Conservation (phyloP, 2,113 vertebrate species). For the Thinocorus orbignyianus region DNA sequence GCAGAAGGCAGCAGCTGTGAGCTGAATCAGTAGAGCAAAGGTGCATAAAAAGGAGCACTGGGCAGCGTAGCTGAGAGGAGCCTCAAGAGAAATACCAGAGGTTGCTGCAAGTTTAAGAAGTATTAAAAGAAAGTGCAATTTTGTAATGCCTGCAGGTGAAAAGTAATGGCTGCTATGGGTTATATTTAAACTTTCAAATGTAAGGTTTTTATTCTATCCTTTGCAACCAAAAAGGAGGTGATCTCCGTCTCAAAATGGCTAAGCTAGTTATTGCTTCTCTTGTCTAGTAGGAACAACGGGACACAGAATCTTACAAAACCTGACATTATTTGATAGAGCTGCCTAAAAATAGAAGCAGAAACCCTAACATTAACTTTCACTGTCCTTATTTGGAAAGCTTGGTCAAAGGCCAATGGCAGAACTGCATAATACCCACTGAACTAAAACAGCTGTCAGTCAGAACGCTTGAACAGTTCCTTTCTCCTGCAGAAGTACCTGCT, state of each 20-base stretch:
- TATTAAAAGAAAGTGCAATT: not conserved
- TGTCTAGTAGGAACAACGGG: not conserved
- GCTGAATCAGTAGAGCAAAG: not conserved
- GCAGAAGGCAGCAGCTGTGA: not conserved
- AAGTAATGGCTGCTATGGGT: not conserved
- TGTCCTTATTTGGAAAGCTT: not conserved
- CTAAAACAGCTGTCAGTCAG: not conserved
- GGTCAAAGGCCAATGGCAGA: not conserved
- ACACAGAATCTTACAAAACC: not conserved
- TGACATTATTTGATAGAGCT: not conserved
- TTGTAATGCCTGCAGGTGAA: not conserved
- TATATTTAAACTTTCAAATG: not conserved
- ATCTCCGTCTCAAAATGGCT: not conserved
- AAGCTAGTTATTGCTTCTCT: not conserved
- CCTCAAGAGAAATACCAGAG: not conserved
- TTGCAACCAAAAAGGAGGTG: not conserved
- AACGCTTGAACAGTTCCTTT: not conserved
- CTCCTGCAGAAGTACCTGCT: not conserved
- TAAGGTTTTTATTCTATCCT: not conserved
- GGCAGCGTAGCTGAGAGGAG: not conserved
- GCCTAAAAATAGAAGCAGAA: not conserved
- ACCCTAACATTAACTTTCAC: not conserved
- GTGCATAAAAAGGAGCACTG: fast-evolving
- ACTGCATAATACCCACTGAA: not conserved
- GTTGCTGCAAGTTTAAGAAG: not conserved